phyloP scores from a whole-genome alignment of 2,113 vertebrate genomes.

The Pardalotus punctatus region DNA sequence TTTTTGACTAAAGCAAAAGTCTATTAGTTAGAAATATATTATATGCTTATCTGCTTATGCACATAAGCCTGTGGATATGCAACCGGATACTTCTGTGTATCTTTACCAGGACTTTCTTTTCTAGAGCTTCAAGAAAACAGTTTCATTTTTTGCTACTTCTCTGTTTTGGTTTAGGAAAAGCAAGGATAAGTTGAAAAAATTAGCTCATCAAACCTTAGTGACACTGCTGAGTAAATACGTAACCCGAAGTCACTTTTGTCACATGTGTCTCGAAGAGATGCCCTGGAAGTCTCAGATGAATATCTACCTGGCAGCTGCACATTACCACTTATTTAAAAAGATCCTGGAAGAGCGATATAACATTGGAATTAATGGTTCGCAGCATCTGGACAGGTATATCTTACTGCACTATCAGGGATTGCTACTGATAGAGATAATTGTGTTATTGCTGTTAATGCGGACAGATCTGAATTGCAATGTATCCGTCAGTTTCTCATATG shows the following conservation, averaged over 20 bases:
- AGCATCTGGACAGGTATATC: conserved; percentile 63
- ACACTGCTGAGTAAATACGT: conserved; percentile 56
- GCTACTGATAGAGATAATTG: neutral
- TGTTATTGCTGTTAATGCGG: neutral
- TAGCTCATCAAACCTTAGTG: conserved; percentile 63
- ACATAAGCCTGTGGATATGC: neutral
- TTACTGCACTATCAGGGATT: neutral
- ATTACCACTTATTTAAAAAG: conserved; percentile 76
- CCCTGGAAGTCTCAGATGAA: conserved; percentile 87
- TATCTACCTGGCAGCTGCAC: conserved; percentile 75
- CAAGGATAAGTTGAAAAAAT: conserved; percentile 43
- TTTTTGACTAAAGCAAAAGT: neutral
- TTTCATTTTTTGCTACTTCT: neutral
- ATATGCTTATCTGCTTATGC: neutral
- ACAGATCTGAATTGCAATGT: neutral
- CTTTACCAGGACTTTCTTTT: neutral
- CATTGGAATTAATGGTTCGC: neutral
- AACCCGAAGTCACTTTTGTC: conserved; percentile 69
- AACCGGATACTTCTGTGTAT: neutral
- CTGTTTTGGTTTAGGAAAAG: conserved; percentile 43
- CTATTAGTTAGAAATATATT: neutral
- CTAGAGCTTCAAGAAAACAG: neutral
- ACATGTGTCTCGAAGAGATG: conserved; percentile 77
- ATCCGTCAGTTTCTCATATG: neutral
- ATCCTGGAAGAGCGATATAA: conserved; percentile 57